Percentiles rank a stretch among this genome's conserved stretches.
Evolutionary conservation across 2,797 vertebrate species (phyloP).

Genomic region (Darevskia mixta): DNA sequence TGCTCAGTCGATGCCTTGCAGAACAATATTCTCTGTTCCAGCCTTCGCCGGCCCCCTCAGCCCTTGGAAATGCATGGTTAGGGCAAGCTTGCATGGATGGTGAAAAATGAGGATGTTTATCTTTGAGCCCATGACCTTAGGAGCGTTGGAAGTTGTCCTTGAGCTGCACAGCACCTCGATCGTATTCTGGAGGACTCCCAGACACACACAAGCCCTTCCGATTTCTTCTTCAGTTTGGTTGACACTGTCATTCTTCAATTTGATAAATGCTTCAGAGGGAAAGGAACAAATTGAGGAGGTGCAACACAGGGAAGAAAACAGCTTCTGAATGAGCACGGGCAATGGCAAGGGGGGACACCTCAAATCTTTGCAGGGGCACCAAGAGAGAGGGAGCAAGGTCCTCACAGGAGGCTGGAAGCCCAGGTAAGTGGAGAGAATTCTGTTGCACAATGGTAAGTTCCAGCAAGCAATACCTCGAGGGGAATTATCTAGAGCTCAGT

Average conservation of each 20-base stretch:
- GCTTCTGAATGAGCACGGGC: conserved; percentile 20
- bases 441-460: too few species aligned
- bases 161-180: conserved; percentile 15
- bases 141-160: conserved; percentile 66
- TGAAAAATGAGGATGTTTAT: conserved; percentile 62
- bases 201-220: neutral
- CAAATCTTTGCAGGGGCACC: neutral
- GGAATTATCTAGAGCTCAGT: too few species aligned
- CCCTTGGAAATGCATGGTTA: neutral
- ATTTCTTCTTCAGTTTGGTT: conserved; percentile 38
- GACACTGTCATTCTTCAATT: conserved; percentile 73
- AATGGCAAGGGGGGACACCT: too few species aligned
- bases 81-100: conserved; percentile 32
- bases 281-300: conserved; percentile 29
- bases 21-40: conserved; percentile 66
- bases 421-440: neutral
- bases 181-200: conserved; percentile 3
- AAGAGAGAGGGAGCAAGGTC: neutral
- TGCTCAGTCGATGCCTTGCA: conserved; percentile 69
- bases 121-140: conserved; percentile 65
- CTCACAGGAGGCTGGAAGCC: neutral
- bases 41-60: conserved; percentile 31
- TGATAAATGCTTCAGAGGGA: conserved; percentile 58
- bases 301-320: neutral
- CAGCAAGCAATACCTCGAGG: too few species aligned